Percentiles rank a stretch among this genome's conserved stretches.
Conservation (phyloP, 2,888 invertebrate species). For the Polyommatus iphigenia region DNA sequence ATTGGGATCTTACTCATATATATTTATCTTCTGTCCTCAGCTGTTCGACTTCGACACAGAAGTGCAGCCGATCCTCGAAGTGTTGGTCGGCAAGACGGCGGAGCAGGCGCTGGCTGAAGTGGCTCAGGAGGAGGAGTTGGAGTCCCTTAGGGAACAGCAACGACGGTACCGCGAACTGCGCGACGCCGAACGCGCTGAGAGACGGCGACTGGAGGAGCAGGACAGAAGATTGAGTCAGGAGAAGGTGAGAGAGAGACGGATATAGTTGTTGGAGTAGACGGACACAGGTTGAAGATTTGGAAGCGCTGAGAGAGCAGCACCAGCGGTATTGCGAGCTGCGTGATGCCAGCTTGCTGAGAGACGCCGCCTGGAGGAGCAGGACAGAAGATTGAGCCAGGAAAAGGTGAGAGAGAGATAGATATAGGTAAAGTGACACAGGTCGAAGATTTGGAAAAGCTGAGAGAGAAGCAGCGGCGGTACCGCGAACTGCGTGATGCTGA, state of each 20-base stretch:
- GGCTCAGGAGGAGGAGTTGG: slow-evolving; percentile 95
- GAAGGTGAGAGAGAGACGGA: slow-evolving; percentile 66
- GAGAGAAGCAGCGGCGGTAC: no score
- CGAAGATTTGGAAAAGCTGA: no score
- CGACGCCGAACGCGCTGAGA: slow-evolving; percentile 90
- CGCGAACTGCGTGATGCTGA: no score
- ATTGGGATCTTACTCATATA: no score
- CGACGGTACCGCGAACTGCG: slow-evolving; percentile 83
- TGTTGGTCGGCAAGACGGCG: slow-evolving; percentile 92
- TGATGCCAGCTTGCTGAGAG: slow-evolving; percentile 90
- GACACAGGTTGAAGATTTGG: slow-evolving; percentile 95
- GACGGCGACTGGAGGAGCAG: slow-evolving; percentile 89
- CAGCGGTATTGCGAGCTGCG: slow-evolving; percentile 83
- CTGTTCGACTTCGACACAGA: slow-evolving; percentile 96
- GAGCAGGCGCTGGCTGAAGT: slow-evolving; percentile 95
- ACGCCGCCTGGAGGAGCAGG: slow-evolving; percentile 89
- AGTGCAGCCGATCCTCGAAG: slow-evolving; percentile 93
- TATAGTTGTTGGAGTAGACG: slow-evolving; percentile 91
- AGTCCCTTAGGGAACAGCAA: slow-evolving; percentile 89
- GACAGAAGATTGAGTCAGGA: slow-evolving; percentile 85
- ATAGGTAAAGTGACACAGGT: no score
- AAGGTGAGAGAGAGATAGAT: slow-evolving; percentile 64
- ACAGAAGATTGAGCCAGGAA: slow-evolving; percentile 83
- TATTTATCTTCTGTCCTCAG: slow-evolving; percentile 55
- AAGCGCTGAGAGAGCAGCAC: slow-evolving; percentile 89